Percentiles rank a stretch among this genome's conserved stretches.
Evolutionary conservation across 2,797 vertebrate genomes (phyloP).

Genomic region (Sebastolobus alascanus): DNA sequence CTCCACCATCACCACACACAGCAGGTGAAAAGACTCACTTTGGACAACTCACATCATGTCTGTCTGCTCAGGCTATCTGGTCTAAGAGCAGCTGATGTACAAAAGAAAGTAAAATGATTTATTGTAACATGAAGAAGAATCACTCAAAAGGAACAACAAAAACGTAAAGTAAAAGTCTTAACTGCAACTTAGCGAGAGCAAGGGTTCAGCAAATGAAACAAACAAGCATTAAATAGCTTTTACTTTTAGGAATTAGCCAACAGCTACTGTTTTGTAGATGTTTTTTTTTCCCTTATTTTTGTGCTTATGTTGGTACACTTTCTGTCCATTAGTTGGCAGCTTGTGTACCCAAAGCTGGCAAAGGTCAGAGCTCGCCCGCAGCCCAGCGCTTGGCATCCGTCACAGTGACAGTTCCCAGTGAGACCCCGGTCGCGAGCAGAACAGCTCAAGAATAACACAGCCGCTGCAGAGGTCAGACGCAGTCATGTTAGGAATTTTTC

Average conservation of each 20-base stretch:
- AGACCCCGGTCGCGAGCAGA: conserved; percentile 86
- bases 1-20: conserved; percentile 97
- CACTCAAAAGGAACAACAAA: conserved; percentile 83
- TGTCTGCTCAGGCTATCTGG: conserved; percentile 99
- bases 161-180: conserved; percentile 86
- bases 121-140: conserved; percentile 96
- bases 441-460: conserved; percentile 89
- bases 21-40: conserved; percentile 99
- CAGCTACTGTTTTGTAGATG: conserved; percentile 36
- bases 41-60: conserved; percentile 99
- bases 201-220: conserved; percentile 98
- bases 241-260: conserved; percentile 71
- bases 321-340: conserved; percentile 84
- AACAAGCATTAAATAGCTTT: conserved; percentile 91
- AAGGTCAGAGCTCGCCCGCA: conserved; percentile 90
- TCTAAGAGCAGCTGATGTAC: conserved; percentile 99
- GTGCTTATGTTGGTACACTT: conserved; percentile 66
- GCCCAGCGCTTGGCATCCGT: conserved; percentile 91
- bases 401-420: conserved; percentile 92
- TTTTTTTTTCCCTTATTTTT: conserved; percentile 45
- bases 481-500: conserved; percentile 92
- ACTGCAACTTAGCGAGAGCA: conserved; percentile 97
- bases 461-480: conserved; percentile 88
- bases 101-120: conserved; percentile 99
- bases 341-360: conserved; percentile 86